Evolutionary conservation across 2,797 vertebrate species (phyloP).

Genomic region (Prionace glauca): DNA sequence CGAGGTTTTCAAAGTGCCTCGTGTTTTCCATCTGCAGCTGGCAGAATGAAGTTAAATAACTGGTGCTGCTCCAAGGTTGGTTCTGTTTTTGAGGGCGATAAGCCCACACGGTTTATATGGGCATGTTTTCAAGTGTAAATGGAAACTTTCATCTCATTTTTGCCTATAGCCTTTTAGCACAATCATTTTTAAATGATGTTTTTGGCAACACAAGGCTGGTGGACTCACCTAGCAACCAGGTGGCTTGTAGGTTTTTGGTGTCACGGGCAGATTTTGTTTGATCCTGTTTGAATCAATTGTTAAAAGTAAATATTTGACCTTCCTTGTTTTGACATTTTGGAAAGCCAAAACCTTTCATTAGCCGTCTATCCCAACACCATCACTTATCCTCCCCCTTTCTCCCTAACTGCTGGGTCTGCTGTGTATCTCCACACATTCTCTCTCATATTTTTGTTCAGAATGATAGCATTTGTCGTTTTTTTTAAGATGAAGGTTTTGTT

Average conservation of each 20-base stretch:
- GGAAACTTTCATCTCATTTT: not conserved
- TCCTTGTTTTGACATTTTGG: not conserved
- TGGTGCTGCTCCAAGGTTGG: not conserved
- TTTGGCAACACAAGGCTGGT: not conserved
- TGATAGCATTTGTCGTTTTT: not conserved
- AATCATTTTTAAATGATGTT: not conserved
- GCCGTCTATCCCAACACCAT: not conserved
- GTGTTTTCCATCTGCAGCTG: not conserved
- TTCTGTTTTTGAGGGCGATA: not conserved
- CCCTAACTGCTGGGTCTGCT: not conserved
- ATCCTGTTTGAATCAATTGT: not conserved
- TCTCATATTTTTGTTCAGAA: not conserved
- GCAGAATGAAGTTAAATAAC: not conserved
- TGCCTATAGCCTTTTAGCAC: not conserved
- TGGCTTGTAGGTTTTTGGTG: not conserved
- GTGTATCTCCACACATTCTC: not conserved
- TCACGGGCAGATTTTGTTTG: not conserved
- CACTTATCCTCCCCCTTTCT: not conserved
- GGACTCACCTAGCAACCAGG: not conserved
- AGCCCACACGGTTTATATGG: not conserved
- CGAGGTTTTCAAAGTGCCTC: not conserved
- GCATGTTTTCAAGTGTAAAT: constrained; percentile 22
- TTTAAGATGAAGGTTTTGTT: not conserved
- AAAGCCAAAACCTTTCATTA: not conserved
- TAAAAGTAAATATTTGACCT: not conserved